Evolutionary conservation across 2,113 vertebrate genomes (phyloP).

Genomic region (Hirundichthys speculiger): DNA sequence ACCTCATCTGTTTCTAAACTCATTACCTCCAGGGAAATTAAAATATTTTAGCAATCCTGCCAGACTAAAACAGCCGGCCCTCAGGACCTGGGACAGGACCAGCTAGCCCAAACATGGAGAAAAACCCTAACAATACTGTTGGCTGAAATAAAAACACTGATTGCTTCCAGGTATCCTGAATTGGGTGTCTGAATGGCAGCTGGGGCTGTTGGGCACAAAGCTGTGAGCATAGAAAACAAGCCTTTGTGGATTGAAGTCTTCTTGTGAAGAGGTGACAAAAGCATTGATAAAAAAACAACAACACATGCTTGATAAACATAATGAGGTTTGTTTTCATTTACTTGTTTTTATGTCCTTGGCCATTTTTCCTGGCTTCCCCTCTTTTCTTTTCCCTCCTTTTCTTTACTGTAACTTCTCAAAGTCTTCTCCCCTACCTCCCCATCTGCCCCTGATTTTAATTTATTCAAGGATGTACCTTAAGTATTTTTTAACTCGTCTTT

Average conservation of each 20-base stretch:
- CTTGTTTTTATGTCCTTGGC: not conserved
- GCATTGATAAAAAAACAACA: not conserved
- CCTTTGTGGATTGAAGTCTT: not conserved
- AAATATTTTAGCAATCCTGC: conserved; percentile 53
- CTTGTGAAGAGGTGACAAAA: not conserved
- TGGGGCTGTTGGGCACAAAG: conserved; percentile 1
- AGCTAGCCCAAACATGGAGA: conserved; percentile 79
- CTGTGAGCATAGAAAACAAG: not conserved
- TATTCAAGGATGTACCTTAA: not conserved
- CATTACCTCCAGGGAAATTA: conserved; percentile 60
- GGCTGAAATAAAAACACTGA: conserved; percentile 50
- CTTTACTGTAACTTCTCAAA: not conserved
- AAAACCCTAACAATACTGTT: conserved; percentile 45
- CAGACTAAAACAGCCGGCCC: conserved; percentile 55
- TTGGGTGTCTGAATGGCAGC: not conserved
- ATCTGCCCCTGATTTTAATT: not conserved
- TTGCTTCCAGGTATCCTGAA: conserved; percentile 55
- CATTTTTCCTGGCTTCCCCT: too few species aligned
- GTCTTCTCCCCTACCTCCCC: too few species aligned
- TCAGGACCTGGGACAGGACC: conserved; percentile 58
- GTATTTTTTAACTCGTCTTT: too few species aligned
- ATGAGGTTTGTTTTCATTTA: not conserved
- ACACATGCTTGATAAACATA: not conserved
- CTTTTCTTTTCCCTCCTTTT: too few species aligned
- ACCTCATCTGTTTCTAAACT: conserved; percentile 62